phyloP scores from a whole-genome alignment of 2,113 vertebrate genomes.

The Reinhardtius hippoglossoides region DNA sequence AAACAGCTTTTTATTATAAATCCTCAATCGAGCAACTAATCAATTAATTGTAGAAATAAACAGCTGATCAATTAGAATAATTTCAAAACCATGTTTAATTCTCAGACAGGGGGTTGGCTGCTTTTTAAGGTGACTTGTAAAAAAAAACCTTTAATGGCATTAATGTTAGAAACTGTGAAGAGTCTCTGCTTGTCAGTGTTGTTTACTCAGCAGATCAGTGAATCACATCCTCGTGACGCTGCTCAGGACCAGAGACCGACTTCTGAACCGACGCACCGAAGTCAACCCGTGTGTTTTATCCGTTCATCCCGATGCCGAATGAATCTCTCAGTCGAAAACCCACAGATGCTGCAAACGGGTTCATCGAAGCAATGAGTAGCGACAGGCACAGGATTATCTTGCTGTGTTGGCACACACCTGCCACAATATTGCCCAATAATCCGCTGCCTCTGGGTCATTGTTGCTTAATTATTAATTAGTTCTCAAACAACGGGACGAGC shows the following conservation, averaged over 20 bases:
- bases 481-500: constrained; percentile 39
- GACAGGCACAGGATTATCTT: constrained; percentile 69
- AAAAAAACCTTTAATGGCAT: too few species aligned
- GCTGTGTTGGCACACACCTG: constrained; percentile 74
- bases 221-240: neutral
- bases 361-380: constrained; percentile 62
- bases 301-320: constrained; percentile 32
- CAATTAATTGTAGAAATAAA: neutral
- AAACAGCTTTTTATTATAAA: too few species aligned
- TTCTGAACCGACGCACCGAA: neutral
- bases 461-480: constrained; percentile 64
- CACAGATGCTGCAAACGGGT: constrained; percentile 70
- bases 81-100: too few species aligned
- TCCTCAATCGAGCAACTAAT: neutral
- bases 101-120: too few species aligned
- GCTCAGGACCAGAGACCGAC: neutral
- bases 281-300: neutral
- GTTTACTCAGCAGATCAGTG: neutral
- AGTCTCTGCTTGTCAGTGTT: neutral
- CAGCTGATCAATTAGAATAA: neutral
- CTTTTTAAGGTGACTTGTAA: neutral
- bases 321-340: constrained; percentile 49
- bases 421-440: constrained; percentile 72
- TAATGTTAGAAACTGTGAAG: neutral
- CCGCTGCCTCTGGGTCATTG: constrained; percentile 59